Base-by-base conservation (phyloP, 2,888 invertebrate genomes). In the Dione juno region DNA sequence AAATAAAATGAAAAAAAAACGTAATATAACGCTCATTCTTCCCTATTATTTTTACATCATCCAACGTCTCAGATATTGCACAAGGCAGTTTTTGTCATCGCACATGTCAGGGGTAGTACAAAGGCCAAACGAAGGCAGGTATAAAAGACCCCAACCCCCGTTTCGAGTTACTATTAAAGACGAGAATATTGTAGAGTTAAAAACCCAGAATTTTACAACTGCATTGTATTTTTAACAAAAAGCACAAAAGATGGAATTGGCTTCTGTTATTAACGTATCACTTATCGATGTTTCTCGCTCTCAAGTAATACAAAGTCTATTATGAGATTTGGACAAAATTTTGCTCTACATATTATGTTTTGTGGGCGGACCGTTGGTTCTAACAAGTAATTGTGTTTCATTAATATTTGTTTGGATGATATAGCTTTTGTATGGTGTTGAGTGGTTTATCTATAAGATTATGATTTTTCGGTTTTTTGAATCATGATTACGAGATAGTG, bases 161-260 rank as follows among this genome's bases (percentile, higher is more conserved):
- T 82, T 85, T 92, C 91, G 82, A 88, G 89, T 92, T 91, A 89
- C 92, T 88, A 88, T 91, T 91, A 90, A 91, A 89, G 91, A 86
- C 89, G 89, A 87, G 89, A 90, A 89, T 87, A 88, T 90, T 89
- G 89, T 88, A 86, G 88, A 91, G 90, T 90, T 90, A 89, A 92
- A 90, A 90, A 88, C 90, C 90, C 89, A 90, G 92, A 91, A 91
- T 92, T 90, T 92, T 91, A 92, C 92, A 92, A 92, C 90, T 90
- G 88, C 88, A 90, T 93, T 93, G 92, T 92, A 75, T 81, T 82
- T 50, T 77, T 73, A 77, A 77, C 92, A 93, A 86, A 84, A 89
- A 77, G 82, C 82, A 91, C 89, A 92, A 92, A 84, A 88, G 91
- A 89, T 86, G 83, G 85, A 86, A 91, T 89, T 90, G 82, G 90